phyloP scores from a whole-genome alignment of 2,113 vertebrate genomes.

The Panthera leo region DNA sequence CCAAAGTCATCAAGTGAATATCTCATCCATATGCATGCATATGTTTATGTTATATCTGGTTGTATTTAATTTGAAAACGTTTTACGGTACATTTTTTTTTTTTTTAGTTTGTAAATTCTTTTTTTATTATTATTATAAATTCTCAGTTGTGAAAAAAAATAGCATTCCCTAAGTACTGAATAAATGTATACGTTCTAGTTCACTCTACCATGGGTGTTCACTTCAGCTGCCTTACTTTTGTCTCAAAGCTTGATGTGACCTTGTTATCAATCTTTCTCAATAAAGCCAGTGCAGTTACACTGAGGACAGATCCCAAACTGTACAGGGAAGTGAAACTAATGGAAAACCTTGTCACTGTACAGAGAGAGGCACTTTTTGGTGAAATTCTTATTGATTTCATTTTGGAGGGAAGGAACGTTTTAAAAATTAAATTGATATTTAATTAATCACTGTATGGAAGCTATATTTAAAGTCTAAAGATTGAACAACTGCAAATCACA shows the following conservation, averaged over 20 bases:
- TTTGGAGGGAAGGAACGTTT: neutral
- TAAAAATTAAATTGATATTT: neutral
- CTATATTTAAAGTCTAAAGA: neutral
- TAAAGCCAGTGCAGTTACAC: neutral
- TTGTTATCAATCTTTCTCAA: neutral
- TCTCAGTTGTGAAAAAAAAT: neutral
- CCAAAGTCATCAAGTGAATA: neutral
- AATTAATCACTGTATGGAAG: neutral
- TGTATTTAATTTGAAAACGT: neutral
- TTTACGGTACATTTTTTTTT: neutral
- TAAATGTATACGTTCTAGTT: neutral
- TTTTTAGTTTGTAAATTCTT: neutral
- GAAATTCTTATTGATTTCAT: neutral
- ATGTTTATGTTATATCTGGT: neutral
- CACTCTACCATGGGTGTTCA: accelerated
- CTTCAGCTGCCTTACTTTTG: neutral
- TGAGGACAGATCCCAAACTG: neutral
- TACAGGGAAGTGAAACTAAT: neutral
- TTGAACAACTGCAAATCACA: neutral
- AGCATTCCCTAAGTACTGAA: neutral
- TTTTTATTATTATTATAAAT: neutral
- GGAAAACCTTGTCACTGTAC: neutral
- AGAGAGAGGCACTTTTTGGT: neutral
- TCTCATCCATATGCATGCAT: neutral
- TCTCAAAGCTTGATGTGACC: neutral